phyloP scores from a whole-genome alignment of 2,797 vertebrate species.

The Allobates femoralis region DNA sequence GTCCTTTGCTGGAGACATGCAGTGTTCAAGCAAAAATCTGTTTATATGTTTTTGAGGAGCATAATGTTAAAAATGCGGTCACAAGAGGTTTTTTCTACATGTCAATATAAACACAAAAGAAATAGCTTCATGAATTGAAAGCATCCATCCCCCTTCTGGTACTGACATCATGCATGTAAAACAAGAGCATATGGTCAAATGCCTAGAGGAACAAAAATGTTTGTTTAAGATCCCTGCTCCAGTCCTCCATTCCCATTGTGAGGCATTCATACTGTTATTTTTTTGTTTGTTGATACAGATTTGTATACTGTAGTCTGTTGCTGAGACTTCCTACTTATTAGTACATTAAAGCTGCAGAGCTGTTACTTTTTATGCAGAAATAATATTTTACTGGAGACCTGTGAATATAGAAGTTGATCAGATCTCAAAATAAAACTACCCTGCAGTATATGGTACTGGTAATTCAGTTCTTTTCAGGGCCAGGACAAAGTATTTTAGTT shows the following conservation, averaged over 20 bases:
- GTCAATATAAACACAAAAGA: conserved; percentile 43
- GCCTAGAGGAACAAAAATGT: conserved; percentile 46
- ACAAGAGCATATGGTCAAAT: conserved; percentile 57
- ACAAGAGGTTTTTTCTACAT: conserved; percentile 15
- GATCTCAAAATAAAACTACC: not conserved
- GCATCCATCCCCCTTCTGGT: conserved; percentile 28
- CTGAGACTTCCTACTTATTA: not conserved
- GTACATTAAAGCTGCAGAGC: not conserved
- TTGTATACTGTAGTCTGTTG: not conserved
- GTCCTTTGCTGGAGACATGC: not conserved
- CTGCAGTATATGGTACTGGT: not conserved
- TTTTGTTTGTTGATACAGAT: conserved; percentile 1
- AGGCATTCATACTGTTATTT: conserved; percentile 32
- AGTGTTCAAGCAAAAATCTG: not conserved
- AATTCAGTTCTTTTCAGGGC: conserved; percentile 5
- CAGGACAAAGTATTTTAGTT: no score
- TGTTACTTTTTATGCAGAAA: not conserved
- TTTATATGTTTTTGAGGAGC: conserved; percentile 7
- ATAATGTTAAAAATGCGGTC: conserved; percentile 2
- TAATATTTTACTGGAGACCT: not conserved
- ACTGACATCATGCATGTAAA: conserved; percentile 48
- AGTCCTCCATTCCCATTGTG: conserved; percentile 4
- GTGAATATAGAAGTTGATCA: not conserved
- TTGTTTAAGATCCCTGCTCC: conserved; percentile 47
- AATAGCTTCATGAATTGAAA: not conserved